These are phyloP conservation scores for Liodrosophila aerea DNA, from an alignment of 2,888 invertebrate species.

Conservation along the genomic window DNA sequence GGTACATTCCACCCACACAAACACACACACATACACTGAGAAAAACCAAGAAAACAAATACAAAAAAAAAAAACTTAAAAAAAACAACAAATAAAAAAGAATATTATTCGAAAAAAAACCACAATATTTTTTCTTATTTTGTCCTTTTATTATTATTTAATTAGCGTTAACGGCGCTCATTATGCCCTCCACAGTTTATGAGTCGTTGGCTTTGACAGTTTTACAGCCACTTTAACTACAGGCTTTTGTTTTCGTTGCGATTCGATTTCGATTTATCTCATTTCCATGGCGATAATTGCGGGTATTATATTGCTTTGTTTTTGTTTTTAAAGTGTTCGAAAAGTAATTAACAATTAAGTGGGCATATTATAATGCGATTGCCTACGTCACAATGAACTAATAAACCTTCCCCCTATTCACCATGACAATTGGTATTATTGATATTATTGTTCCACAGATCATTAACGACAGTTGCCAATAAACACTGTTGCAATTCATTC, in stretches of 20 bases:
- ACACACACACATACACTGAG: slow-evolving; percentile 36
- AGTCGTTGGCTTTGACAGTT: slow-evolving; percentile 58
- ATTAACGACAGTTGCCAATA: slow-evolving; percentile 68
- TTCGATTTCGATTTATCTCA: slow-evolving; percentile 25
- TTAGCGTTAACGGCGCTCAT: slow-evolving; percentile 41
- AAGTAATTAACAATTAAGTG: slow-evolving; percentile 73
- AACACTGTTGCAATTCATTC: slow-evolving; percentile 37
- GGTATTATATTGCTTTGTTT: slow-evolving; percentile 50
- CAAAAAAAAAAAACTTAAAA: slow-evolving; percentile 60
- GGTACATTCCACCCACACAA: slow-evolving; percentile 68
- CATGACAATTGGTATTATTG: slow-evolving; percentile 2
- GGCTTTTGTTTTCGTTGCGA: slow-evolving; percentile 22
- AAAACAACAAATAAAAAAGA: slow-evolving; percentile 75
- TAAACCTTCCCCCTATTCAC: slow-evolving; percentile 24
- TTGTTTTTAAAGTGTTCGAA: slow-evolving; percentile 71
- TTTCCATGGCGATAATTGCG: slow-evolving; percentile 56
- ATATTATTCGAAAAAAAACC: slow-evolving; percentile 73
- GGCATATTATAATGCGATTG: slow-evolving; percentile 66
- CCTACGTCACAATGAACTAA: slow-evolving; percentile 72
- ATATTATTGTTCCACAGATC: slow-evolving; percentile 20
- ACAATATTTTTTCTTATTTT: background rate
- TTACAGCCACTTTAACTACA: slow-evolving; percentile 46
- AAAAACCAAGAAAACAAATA: slow-evolving; percentile 65
- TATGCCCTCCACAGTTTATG: slow-evolving; percentile 42
- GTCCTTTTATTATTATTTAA: slow-evolving; percentile 64